phyloP scores from a whole-genome alignment of 2,888 invertebrate genomes.

The Leucophenga montana region DNA sequence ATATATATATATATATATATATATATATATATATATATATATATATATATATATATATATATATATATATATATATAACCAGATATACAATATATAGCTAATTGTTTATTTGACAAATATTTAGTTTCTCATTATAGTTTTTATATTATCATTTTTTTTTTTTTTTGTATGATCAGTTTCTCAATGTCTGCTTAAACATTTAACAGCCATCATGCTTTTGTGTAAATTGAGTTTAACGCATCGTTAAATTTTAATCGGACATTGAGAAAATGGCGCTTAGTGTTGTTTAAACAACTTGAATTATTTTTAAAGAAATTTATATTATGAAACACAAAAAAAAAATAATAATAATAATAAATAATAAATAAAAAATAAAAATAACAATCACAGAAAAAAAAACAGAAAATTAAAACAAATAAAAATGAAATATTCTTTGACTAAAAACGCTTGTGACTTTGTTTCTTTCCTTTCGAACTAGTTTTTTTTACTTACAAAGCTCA shows the following conservation, averaged over 20 bases:
- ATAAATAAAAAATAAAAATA: constrained; percentile 39
- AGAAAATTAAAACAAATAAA: constrained; percentile 47
- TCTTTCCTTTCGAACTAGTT: constrained; percentile 46
- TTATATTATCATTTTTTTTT: not conserved
- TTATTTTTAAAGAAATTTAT: not conserved
- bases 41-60: constrained; percentile 37
- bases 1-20: constrained; percentile 6
- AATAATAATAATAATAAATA: constrained; percentile 4
- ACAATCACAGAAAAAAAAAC: constrained; percentile 33
- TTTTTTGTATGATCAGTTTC: constrained; percentile 21
- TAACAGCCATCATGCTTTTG: too few species aligned
- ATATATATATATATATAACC: constrained; percentile 33
- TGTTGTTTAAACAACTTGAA: constrained; percentile 21
- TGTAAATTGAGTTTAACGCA: too few species aligned
- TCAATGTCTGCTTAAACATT: too few species aligned
- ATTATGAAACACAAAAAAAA: not conserved
- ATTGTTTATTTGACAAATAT: constrained; percentile 26
- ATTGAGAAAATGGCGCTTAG: too few species aligned
- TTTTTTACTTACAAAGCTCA: constrained; percentile 13
- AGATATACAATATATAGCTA: constrained; percentile 5
- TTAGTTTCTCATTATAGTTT: not conserved
- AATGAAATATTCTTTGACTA: constrained; percentile 72
- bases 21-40: constrained; percentile 37
- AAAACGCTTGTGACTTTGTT: constrained; percentile 73
- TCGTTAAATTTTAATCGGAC: too few species aligned